Conservation (phyloP, 2,888 invertebrate genomes). For the Nematopogon swammerdamellus region DNA sequence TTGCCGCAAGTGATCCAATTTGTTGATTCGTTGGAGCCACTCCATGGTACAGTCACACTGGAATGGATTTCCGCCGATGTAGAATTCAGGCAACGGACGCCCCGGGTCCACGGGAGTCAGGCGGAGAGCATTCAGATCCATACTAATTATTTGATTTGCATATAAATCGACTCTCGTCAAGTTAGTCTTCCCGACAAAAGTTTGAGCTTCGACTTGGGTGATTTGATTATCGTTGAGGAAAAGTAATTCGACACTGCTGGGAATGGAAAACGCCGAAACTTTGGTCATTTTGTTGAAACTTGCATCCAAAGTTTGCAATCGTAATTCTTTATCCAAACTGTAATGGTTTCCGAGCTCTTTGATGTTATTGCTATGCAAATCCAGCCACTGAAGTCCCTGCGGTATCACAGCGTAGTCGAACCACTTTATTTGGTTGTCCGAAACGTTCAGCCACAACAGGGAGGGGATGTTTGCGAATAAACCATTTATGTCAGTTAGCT, state of each 20-base stretch:
- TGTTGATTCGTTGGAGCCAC: slow-evolving; percentile 91
- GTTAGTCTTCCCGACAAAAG: slow-evolving; percentile 85
- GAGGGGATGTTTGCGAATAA: slow-evolving; percentile 81
- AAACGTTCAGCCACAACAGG: slow-evolving; percentile 86
- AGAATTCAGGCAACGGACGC: slow-evolving; percentile 80
- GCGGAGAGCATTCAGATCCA: slow-evolving; percentile 86
- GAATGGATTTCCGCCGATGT: slow-evolving; percentile 91
- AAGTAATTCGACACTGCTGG: slow-evolving; percentile 80
- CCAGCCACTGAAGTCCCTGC: slow-evolving; percentile 79
- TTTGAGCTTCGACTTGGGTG: slow-evolving; percentile 80
- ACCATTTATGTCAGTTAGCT: slow-evolving; percentile 75
- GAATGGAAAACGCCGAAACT: slow-evolving; percentile 73
- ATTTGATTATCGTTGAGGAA: slow-evolving; percentile 89
- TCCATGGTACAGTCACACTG: slow-evolving; percentile 95
- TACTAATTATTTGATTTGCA: slow-evolving; percentile 85
- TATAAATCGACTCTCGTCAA: slow-evolving; percentile 88
- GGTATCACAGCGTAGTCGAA: slow-evolving; percentile 88
- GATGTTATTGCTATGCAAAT: slow-evolving; percentile 85
- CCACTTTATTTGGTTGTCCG: slow-evolving; percentile 84
- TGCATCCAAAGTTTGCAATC: slow-evolving; percentile 82
- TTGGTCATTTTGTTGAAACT: slow-evolving; percentile 84
- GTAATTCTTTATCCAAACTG: slow-evolving; percentile 65
- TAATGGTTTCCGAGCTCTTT: slow-evolving; percentile 74
- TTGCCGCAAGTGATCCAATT: slow-evolving; percentile 75
- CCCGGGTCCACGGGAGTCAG: slow-evolving; percentile 76